Base-by-base conservation (phyloP, 2,888 invertebrate genomes). In the Eretmocerus hayati region DNA sequence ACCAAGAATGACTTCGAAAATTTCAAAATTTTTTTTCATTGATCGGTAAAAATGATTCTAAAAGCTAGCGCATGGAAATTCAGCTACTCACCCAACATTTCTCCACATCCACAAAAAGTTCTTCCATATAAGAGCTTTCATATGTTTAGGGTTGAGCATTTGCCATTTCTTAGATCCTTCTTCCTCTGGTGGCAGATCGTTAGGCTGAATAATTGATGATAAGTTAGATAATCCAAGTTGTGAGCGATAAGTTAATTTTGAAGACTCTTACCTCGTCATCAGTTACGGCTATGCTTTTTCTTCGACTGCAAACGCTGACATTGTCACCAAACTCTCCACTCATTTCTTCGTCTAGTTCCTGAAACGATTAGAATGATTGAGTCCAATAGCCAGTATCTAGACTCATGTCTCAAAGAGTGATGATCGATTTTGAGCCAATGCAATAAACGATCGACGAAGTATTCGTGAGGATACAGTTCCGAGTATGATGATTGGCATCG, bases 271-370 rank as follows among this genome's bases (percentile, higher is more conserved):
- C 65, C 35, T 59, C 56, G 11, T 58, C 63, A 11, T 65, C 63
- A 9, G 41, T 75, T 9, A 78, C 76, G 35, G 84, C 79, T 43
- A 84, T 80, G 52, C 76, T 69, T 46, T 80, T 77, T 9, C 81
- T 80, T 53, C 81, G 80, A 62, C 86, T 86, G 45, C 82, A 80
- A 76, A 87, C 81, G 4, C 88, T 88, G 3, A 88, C 81, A 61
- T 88, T 89, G 68, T 90, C 90, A 37, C 90, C 90, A 55, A 89
- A 90, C 68, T 90, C 90, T 4, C 90, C 90, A 16, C 88, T 88
- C 58, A 90, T 88, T 69, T 90, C 89, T 22, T 69, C 68, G 35
- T 66, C 69, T 15, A n/a, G n/a, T n/a, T n/a, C n/a, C n/a, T n/a
- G n/a, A n/a, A n/a, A n/a, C n/a, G n/a, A n/a, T n/a, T n/a, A n/a